Evolutionary conservation across 2,113 vertebrate genomes (phyloP), one percentile per base, ranked within the genome.

Genomic region (Psilopogon haemacephalus): DNA sequence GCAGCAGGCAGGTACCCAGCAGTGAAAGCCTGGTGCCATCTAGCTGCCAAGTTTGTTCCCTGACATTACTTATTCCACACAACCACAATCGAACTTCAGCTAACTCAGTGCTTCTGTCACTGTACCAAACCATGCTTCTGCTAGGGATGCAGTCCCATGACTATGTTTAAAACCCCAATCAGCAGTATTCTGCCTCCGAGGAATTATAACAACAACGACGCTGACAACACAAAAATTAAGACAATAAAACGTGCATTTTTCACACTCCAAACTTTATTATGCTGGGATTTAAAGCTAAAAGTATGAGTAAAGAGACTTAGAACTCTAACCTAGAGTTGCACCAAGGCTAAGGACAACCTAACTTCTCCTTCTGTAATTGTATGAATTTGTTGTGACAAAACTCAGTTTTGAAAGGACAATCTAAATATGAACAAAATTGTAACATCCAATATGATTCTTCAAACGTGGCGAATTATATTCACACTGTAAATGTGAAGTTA

Each of bases 11-110:
- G 50, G 14, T 32, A 11, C 42, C 74, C 91, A 88, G 81, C 11
- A 4, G 77, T 40, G 96, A 97, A 55, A 42, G 80, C 76, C 77
- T 90, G 94, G 93, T 95, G 95, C 96, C 95, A 96, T 76, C 93
- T 95, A 91, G 92, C 95, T 93, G 94, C 28, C 88, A 93, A 13
- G 42, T 44, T 15, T 67, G 46, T n/a, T 50, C 6, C 30, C 68
- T 83, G 37, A 59, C 30, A 4, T 59, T 30, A 28, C 32, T 17
- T 32, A 63, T 44, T 27, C 79, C 74, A 33, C 40, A 26, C 37
- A 42, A 50, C 56, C 7, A 21, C 30, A 71, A 27, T 10, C 1
- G 23, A 67, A 59, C 44, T 30, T 40, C 0, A 11, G 20, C 15
- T 4, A 15, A 11, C 32, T 14, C 23, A 3, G 4, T 3, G 11